phyloP scores from a whole-genome alignment of 2,888 invertebrate genomes.

The Pandemis heparana region DNA sequence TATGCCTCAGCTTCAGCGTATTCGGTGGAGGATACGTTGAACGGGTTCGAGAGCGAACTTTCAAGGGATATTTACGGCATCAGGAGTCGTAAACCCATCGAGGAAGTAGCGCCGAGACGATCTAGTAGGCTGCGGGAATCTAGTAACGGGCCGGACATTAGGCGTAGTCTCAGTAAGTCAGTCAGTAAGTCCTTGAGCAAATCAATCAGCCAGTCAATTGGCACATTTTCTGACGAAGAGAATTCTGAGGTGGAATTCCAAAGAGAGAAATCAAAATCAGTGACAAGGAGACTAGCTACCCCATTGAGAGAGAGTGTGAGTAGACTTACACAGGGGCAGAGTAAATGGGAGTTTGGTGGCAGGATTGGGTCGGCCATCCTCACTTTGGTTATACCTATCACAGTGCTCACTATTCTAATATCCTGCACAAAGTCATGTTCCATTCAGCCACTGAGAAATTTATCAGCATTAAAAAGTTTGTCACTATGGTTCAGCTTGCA shows the following conservation, averaged over 20 bases:
- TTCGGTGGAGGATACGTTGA: slow-evolving; percentile 59
- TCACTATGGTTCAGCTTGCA: slow-evolving; percentile 64
- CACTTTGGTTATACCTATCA: slow-evolving; percentile 68
- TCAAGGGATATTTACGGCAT: slow-evolving; percentile 63
- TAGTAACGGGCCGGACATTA: slow-evolving; percentile 63
- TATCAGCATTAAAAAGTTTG: slow-evolving; percentile 57
- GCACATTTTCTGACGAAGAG: slow-evolving; percentile 75
- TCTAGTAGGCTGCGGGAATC: slow-evolving; percentile 71
- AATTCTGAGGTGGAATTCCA: slow-evolving; percentile 64
- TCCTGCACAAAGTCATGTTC: slow-evolving; percentile 73
- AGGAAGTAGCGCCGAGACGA: slow-evolving; percentile 67
- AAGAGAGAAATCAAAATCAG: slow-evolving; percentile 62
- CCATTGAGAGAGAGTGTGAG: slow-evolving; percentile 68
- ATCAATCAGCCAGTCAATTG: slow-evolving; percentile 73
- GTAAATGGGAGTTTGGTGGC: slow-evolving; percentile 77
- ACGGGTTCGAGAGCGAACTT: slow-evolving; percentile 60
- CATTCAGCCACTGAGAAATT: slow-evolving; percentile 60
- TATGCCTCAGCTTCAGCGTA: slow-evolving; percentile 53
- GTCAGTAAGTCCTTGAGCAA: slow-evolving; percentile 72
- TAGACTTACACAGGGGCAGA: slow-evolving; percentile 56
- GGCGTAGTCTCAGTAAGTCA: slow-evolving; percentile 72
- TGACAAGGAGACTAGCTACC: slow-evolving; percentile 74
- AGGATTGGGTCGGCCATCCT: slow-evolving; percentile 64
- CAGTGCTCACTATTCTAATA: slow-evolving; percentile 67
- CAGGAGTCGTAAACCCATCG: slow-evolving; percentile 64